These are phyloP conservation scores for Sebastes matsubarae DNA, from an alignment of 2,797 vertebrate species.

Conservation along the genomic window DNA sequence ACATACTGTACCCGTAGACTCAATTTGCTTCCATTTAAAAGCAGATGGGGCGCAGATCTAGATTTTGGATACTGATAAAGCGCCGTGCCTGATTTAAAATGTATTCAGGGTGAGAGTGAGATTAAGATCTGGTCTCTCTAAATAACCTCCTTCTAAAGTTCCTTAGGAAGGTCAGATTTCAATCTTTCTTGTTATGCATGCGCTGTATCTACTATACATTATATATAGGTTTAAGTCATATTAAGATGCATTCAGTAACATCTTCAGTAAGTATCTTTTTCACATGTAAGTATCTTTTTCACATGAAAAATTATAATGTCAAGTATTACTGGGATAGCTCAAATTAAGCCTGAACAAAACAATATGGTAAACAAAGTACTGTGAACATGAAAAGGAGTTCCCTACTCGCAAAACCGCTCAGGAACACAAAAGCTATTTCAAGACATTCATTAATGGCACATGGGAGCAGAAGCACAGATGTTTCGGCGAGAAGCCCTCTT, in stretches of 20 bases:
- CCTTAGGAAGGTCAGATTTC: not conserved
- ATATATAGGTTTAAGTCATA: not conserved
- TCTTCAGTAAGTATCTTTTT: no score
- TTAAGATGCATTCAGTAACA: not conserved
- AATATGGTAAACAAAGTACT: not conserved
- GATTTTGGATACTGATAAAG: constrained; percentile 9
- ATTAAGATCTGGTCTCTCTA: constrained; percentile 24
- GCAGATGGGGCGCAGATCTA: not conserved
- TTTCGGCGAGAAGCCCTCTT: constrained; percentile 30
- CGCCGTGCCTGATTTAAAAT: constrained; percentile 2
- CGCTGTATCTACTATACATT: not conserved
- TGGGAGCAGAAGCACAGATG: constrained; percentile 55
- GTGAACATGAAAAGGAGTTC: constrained; percentile 26
- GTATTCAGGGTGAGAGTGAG: not conserved
- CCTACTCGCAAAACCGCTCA: constrained; percentile 8
- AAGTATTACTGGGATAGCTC: not conserved
- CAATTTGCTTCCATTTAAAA: constrained; percentile 14
- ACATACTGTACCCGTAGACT: not conserved
- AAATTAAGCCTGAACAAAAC: not conserved
- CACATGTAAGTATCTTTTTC: not conserved
- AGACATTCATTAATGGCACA: constrained; percentile 42
- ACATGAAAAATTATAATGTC: not conserved
- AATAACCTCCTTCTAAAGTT: not conserved
- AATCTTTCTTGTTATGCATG: not conserved
- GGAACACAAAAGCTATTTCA: constrained; percentile 26